Evolutionary conservation across 2,888 invertebrate species (phyloP), one percentile per base, ranked within the genome.

Genomic region (Ormyrus pomaceus): DNA sequence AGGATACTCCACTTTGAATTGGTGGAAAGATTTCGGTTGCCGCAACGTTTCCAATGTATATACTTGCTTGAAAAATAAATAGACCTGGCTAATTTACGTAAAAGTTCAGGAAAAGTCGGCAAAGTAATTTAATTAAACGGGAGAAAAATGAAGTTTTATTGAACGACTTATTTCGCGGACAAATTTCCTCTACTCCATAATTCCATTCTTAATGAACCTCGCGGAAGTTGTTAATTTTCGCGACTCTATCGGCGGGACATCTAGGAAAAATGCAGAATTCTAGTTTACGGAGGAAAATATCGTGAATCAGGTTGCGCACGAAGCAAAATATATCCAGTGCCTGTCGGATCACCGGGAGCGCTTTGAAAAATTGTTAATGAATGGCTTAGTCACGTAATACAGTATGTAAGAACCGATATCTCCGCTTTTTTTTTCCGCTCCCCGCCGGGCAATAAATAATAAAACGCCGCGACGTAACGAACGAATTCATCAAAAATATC

Each of bases 361-460:
- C 3, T 34, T 66, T 53, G 68, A 75, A 75, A 75, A 75, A 75
- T 68, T 10, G 53, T 46, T 68, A 45, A 75, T 61, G 75, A 59
- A 68, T 68, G 75, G 51, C 66, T 10, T 9, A 48, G 7, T 55
- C 73, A 64, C 64, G 55, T 64, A 48, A 64, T 46, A 19, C 9
- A 13, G 59, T 62, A 11, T 19, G 45, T 19, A 61, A 19, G 19
- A 34, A 34, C 34, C 9, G 19, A 61, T 61, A 61, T 61, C 34
- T 61, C 59, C 34, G 5, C 59, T 59, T 13, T 59, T n/a, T 13
- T 13, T 13, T 45, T 34, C 9, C 13, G 13, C 13, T n/a, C 13
- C 48, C 48, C 64, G 46, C 11, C 51, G 64, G 50, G 13, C 65
- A 5, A 6, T 3, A 50, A 10, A 6, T 10, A 19, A 46, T 48